Base-by-base conservation (phyloP, 2,888 invertebrate species). In the Papilio gigon region DNA sequence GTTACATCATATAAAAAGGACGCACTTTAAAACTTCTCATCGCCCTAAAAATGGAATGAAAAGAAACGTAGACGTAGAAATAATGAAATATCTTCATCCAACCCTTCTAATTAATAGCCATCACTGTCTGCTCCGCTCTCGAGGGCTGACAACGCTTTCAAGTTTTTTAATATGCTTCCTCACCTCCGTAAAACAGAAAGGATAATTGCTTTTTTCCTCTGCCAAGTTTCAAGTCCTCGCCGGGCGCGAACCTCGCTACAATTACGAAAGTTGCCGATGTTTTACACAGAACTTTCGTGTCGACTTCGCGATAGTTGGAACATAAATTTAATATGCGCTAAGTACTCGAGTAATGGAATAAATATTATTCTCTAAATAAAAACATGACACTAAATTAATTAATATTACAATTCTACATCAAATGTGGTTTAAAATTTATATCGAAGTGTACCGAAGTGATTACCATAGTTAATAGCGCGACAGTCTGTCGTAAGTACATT, bases 61-160 rank as follows among this genome's bases (percentile, higher is more conserved):
- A 76, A 72, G 73, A 75, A 56, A 80, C 77, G 76, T 73, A 80
- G 81, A 81, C 74, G 83, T 83, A 84, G 87, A 84, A 87, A 89
- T 89, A 90, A 90, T 90, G 86, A 86, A 90, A 90, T 89, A 88
- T 89, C 89, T 90, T 88, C 86, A 89, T 86, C 83, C 88, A 89
- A 87, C 90, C 90, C 90, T 91, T 89, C 89, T 92, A 92, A 92
- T 92, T 90, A 92, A 91, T 91, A 84, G 90, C 87, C 91, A 90
- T 91, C 91, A 91, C 85, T 91, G 91, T 91, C 91, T 91, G 82
- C 86, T 78, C 84, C 90, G 91, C 84, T 87, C 87, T 83, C 81
- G 83, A 85, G 86, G 87, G 87, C 82, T 86, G 88, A 84, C 87
- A 86, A 83, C 86, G 86, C 86, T 88, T 89, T 89, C 88, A 89